Evolutionary conservation across 2,888 invertebrate genomes (phyloP), one percentile per base, ranked within the genome.

Genomic region (Pachymerium ferrugineum): DNA sequence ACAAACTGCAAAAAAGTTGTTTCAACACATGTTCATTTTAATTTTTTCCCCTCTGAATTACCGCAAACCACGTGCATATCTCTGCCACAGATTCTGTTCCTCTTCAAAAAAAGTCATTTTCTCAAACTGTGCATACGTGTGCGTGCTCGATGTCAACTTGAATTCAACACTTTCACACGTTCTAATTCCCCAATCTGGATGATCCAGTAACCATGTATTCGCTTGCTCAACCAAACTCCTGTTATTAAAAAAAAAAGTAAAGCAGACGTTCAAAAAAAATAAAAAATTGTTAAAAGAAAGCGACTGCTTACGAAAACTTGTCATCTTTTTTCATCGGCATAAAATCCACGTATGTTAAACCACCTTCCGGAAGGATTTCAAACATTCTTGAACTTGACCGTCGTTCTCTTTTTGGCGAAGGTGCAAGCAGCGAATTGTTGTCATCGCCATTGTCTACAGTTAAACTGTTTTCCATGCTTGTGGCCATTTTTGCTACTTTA

Each of bases 131-230:
- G 75, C 35, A 3, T 42, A 10, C 12, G 54, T 16, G 1, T 68
- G 67, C 2, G 72, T 25, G 33, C 33, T 73, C 10, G 73, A 33
- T 73, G 33, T 19, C 38, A 71, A 2, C 8, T 74, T 76, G 42
- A 77, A 77, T 71, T 77, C 77, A 1, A 77, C 75, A 69, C 76
- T 76, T 69, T 77, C 77, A 47, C 77, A 77, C 8, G 76, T 77
- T 31, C 74, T 74, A 6, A 76, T 68, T 42, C 76, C 72, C 76
- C 76, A 77, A 67, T 72, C 62, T 0, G 72, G 73, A 67, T 77
- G 76, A 10, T 47, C 47, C 0, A 68, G 71, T 3, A 77, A 70
- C 76, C 76, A 77, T 6, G 70, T 54, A 29, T 77, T 77, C 10
- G 77, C 77, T 19, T 77, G 76, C 31, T 77, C 76, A 1, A 77